Conservation (phyloP, 2,888 invertebrate species). For the Sarcophaga variegata region DNA sequence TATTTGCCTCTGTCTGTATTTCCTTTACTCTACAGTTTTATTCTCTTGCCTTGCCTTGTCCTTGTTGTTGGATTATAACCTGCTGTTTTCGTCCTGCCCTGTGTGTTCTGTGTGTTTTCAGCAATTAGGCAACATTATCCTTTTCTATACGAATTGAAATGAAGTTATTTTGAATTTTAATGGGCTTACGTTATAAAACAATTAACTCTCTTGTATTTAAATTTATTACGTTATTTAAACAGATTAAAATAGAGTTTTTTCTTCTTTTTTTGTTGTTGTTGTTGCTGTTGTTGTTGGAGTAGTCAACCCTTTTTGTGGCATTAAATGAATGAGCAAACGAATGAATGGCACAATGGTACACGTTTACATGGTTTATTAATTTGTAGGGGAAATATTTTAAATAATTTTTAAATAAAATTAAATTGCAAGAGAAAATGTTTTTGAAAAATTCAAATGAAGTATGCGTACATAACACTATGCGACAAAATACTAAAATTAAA, state of each 20-base stretch:
- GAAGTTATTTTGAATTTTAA: conserved; percentile 61
- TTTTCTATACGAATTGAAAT: conserved; percentile 43
- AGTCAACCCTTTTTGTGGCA: background rate
- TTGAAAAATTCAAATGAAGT: too few species aligned
- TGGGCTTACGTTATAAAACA: conserved; percentile 62
- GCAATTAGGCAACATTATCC: conserved; percentile 59
- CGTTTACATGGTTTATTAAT: too few species aligned
- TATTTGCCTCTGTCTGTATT: too few species aligned
- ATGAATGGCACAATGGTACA: too few species aligned
- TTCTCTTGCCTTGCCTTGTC: background rate
- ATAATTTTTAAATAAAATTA: too few species aligned
- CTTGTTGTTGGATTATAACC: background rate
- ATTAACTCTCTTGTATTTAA: conserved; percentile 59
- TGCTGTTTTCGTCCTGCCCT: conserved; percentile 26
- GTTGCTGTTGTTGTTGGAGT: background rate
- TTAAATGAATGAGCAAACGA: background rate
- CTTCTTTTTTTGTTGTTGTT: background rate
- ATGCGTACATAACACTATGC: too few species aligned
- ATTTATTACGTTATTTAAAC: conserved; percentile 53
- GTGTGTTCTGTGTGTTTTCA: conserved; percentile 21
- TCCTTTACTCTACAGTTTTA: too few species aligned
- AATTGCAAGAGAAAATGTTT: too few species aligned
- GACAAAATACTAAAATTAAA: too few species aligned
- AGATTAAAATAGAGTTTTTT: conserved; percentile 12
- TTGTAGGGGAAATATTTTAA: too few species aligned